A percentile compares a stretch with the other conserved stretches of the same genome.
Evolutionary conservation across 2,113 vertebrate species (phyloP).

Genomic region (Mystacornis crossleyi): DNA sequence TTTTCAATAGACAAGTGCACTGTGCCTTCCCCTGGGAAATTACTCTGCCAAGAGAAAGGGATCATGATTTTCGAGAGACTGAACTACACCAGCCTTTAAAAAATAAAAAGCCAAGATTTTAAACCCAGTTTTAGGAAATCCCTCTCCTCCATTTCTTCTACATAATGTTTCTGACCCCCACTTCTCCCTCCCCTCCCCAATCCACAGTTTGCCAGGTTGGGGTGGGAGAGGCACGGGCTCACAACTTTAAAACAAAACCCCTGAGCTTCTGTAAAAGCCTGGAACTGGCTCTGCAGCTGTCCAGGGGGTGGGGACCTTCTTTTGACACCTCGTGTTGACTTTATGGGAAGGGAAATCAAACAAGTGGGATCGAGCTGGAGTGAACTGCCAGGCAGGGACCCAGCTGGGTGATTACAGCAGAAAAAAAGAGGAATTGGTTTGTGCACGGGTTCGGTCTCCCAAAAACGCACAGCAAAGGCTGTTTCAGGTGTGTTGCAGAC

Average conservation of each 20-base stretch:
- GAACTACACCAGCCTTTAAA: not conserved
- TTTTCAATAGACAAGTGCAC: not conserved
- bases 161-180: rapidly evolving
- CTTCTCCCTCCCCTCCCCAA: not conserved
- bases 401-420: not conserved
- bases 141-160: not conserved
- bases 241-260: not conserved
- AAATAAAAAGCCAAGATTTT: not conserved
- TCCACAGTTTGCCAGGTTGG: not conserved
- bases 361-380: not conserved
- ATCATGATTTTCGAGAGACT: not conserved
- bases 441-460: not conserved
- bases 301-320: not conserved
- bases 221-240: not conserved
- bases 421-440: not conserved
- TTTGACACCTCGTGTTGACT: not conserved
- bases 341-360: not conserved
- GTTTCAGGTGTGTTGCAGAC: not conserved
- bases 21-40: not conserved
- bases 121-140: not conserved
- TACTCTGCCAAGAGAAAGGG: not conserved
- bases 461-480: not conserved
- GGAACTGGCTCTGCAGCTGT: not conserved
- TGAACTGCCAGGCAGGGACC: not conserved
- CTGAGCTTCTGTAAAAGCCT: not conserved